Evolutionary conservation across 2,113 vertebrate genomes (phyloP), one percentile per base, ranked within the genome.

Genomic region (Chaetodon auriga): DNA sequence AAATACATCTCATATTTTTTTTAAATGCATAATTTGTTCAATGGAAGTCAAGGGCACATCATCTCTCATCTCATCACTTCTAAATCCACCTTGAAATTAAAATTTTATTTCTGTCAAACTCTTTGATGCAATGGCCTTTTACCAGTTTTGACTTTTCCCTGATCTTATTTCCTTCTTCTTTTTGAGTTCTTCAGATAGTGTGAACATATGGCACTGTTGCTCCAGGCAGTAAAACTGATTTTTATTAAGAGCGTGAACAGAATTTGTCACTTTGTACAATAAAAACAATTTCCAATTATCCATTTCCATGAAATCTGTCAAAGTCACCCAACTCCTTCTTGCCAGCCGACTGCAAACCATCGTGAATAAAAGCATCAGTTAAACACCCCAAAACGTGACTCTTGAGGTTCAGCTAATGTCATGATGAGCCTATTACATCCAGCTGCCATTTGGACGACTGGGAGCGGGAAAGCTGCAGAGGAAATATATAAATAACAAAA

Each of bases 401-500:
- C 7, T 19, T 38, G 41, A 64, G 38, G 6, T 83, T 68, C 36
- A 43, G 30, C 1, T 66, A 49, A 54, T 46, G 38, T 43, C 55
- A 23, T 38, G 36, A 78, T 43, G 21, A 76, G 15, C 65, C 4
- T 30, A 58, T 76, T 51, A 30, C 12, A 41, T 41, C 25, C 41
- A 30, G 21, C 43, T 57, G 25, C 5, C 54, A 25, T 60, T 68
- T 38, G 60, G 73, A 53, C 55, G 38, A 18, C 38, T 36, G 5
- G 16, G 18, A 15, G 43, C 61, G 63, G 46, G 60, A 71, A 55
- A 60, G 73, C 72, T 66, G 25, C 3, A 54, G 14, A 55, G 6
- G 7, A 74, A 61, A 69, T 80, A 71, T 66, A 57, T 72, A 81
- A 75, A 78, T 69, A 81, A 86, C 13, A 0, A 61, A 55, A 81